Base-by-base conservation (phyloP, 2,888 invertebrate species). In the Athalia cordata region DNA sequence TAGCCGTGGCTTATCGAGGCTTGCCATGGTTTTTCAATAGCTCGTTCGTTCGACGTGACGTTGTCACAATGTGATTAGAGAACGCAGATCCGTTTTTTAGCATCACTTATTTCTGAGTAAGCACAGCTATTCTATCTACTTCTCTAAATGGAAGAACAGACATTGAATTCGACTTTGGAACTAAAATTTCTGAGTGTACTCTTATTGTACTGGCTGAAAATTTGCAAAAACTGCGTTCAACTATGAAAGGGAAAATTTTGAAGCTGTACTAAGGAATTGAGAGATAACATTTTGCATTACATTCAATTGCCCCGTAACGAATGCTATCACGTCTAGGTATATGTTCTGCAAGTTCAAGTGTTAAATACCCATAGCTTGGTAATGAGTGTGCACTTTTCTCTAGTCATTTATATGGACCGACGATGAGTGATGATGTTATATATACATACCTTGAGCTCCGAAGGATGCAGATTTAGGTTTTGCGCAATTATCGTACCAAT, bases 221-320 rank as follows among this genome's bases (percentile, higher is more conserved):
- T 29, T 29, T 29, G 29, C 29, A 29, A 29, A 29, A 29, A 29
- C 29, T 29, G 29, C 29, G 29, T 29, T 29, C 29, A 29, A 29
- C 0, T 29, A 29, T 29, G 29, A 2, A 29, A 29, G 29, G 29
- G 29, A 29, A 29, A 29, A 29, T 29, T 29, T 29, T 29, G 1
- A 29, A 29, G 29, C 29, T 29, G 29, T 29, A 29, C 29, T 2
- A 29, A 29, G 29, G 29, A 29, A 29, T 29, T 29, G 29, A 29
- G 29, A 29, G 29, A 29, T 47, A 59, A 57, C 72, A 59, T 43
- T 59, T 59, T 59, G 59, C 59, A 59, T 72, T 13, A 72, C 57
- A 59, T 45, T 59, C 57, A 72, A 72, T 72, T 72, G 57, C 72
- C 59, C 57, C 45, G 72, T 72, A 72, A 72, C 72, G 57, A 72